phyloP scores from a whole-genome alignment of 2,113 vertebrate genomes.

The Triplophysa rosa region DNA sequence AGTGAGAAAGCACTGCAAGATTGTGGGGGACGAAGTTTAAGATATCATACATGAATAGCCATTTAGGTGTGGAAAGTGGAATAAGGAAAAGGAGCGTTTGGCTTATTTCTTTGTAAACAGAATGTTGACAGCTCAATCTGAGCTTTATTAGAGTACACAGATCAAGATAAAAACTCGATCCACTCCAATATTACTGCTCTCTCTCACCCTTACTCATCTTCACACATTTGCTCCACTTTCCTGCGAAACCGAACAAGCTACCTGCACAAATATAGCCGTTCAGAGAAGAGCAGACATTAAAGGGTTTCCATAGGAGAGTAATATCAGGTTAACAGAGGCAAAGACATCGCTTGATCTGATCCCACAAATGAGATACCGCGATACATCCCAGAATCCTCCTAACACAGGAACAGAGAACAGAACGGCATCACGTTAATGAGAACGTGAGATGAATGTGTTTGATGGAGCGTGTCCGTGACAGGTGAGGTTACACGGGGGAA shows the following conservation, averaged over 20 bases:
- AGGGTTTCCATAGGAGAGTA: slow-evolving; percentile 1
- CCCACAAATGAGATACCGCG: slow-evolving; percentile 7
- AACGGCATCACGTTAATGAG: slow-evolving; percentile 33
- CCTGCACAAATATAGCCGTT: slow-evolving; percentile 2
- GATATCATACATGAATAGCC: neutral
- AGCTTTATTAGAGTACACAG: slow-evolving; percentile 69
- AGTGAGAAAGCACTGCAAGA: slow-evolving; percentile 10
- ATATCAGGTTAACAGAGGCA: slow-evolving; percentile 4
- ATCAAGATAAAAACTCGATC: slow-evolving; percentile 52
- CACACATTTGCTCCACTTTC: neutral
- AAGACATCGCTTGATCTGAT: slow-evolving; percentile 19
- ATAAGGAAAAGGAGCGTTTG: slow-evolving; percentile 64
- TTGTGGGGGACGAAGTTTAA: slow-evolving; percentile 51
- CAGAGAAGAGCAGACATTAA: neutral
- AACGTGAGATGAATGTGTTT: slow-evolving; percentile 28
- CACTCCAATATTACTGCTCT: neutral
- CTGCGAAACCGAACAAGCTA: neutral
- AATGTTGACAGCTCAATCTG: slow-evolving; percentile 71
- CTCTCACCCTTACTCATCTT: neutral
- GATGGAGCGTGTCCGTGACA: slow-evolving; percentile 23
- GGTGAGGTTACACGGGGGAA: slow-evolving; percentile 15
- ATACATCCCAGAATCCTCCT: neutral
- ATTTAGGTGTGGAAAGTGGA: slow-evolving; percentile 58
- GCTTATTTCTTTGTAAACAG: slow-evolving; percentile 69
- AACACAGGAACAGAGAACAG: slow-evolving; percentile 4